Conservation (phyloP, 1,140 invertebrate species). For the Rhizoglyphus robini region DNA sequence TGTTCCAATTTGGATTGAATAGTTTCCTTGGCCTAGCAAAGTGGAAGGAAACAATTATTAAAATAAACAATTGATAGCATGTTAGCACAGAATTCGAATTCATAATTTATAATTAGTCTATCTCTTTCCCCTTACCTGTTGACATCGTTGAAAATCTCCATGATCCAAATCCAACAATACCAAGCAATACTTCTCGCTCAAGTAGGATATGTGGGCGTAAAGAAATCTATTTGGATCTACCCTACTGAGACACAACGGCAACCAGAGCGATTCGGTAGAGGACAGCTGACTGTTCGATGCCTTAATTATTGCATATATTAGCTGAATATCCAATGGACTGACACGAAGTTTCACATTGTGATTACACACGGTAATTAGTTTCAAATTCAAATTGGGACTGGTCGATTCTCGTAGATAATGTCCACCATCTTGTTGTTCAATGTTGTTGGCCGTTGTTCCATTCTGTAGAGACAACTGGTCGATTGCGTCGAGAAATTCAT, state of each 20-base stretch:
- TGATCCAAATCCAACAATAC: conserved; percentile 20
- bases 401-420: background rate
- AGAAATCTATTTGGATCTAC: conserved; percentile 21
- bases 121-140: conserved; percentile 14
- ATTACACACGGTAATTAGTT: conserved; percentile 21
- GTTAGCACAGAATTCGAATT: conserved; percentile 11
- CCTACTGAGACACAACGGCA: conserved; percentile 24
- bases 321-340: conserved; percentile 21
- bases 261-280: conserved; percentile 23
- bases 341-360: conserved; percentile 16
- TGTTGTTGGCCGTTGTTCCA: background rate
- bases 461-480: background rate
- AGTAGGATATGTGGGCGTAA: conserved; percentile 22
- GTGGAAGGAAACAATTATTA: background rate
- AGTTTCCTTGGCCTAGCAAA: background rate
- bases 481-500: background rate
- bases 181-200: conserved; percentile 20
- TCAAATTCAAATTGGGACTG: background rate
- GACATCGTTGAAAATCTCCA: conserved; percentile 25
- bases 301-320: conserved; percentile 19
- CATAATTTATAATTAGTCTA: too few relatives aligned
- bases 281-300: conserved; percentile 17
- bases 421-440: background rate
- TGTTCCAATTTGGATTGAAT: background rate
- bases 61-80: too few relatives aligned